These are phyloP conservation scores for Thunnus albacares DNA, from an alignment of 2,797 vertebrate genomes.

Conservation along the genomic window DNA sequence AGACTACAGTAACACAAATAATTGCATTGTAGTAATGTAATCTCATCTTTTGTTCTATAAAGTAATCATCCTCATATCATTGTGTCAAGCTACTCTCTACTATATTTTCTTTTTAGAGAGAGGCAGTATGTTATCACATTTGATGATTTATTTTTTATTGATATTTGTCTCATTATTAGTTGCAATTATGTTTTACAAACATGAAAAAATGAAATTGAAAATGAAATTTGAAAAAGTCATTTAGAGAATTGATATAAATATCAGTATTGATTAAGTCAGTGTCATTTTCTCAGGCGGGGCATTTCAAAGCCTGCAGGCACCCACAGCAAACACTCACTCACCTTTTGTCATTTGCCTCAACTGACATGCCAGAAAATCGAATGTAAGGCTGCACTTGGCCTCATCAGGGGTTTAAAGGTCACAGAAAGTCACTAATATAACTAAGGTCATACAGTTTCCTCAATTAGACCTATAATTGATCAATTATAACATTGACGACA, in stretches of 20 bases:
- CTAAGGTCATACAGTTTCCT: slow-evolving; percentile 5
- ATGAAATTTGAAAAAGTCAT: slow-evolving; percentile 7
- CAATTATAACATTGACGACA: too few relatives aligned
- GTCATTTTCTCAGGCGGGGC: slow-evolving; percentile 1
- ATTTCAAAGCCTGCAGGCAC: slow-evolving; percentile 24
- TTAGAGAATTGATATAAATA: slow-evolving; percentile 15
- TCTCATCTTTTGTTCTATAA: background rate
- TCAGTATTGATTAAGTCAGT: slow-evolving; percentile 38
- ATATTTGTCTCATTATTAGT: background rate
- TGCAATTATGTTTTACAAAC: background rate
- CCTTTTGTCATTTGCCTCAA: slow-evolving; percentile 11
- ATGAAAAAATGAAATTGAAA: too few relatives aligned
- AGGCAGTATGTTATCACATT: too few relatives aligned
- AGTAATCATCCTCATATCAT: too few relatives aligned
- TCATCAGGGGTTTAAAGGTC: slow-evolving; percentile 26
- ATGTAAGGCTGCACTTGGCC: background rate
- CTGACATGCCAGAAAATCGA: background rate
- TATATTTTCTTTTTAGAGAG: background rate
- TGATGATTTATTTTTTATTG: background rate
- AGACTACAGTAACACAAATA: background rate
- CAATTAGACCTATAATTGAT: slow-evolving; percentile 16
- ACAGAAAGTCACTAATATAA: slow-evolving; percentile 28
- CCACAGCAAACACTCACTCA: slow-evolving; percentile 12
- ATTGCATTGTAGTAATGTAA: background rate
- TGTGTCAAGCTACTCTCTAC: background rate